Evolutionary conservation across 2,888 invertebrate species (phyloP).

Genomic region (Amphimallon solstitiale): DNA sequence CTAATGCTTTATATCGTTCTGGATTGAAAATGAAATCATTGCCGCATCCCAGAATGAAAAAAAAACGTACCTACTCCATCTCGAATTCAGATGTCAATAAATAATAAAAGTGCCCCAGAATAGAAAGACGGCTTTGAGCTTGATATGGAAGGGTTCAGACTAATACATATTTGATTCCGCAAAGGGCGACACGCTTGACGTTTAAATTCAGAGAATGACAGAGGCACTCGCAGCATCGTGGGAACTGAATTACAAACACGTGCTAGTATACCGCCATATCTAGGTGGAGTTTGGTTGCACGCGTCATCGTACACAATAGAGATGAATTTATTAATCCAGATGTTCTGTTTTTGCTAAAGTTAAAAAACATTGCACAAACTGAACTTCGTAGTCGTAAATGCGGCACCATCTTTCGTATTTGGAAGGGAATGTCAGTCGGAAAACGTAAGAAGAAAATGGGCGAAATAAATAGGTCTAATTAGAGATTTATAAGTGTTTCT

Average conservation of each 20-base stretch:
- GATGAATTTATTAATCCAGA: constrained; percentile 34
- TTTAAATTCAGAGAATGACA: constrained; percentile 43
- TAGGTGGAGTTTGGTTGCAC: constrained; percentile 28
- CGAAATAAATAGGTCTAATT: constrained; percentile 20
- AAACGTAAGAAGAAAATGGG: constrained; percentile 8
- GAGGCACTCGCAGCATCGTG: constrained; percentile 41
- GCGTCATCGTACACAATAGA: constrained; percentile 21
- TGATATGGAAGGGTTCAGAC: constrained; percentile 48
- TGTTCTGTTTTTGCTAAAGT: constrained; percentile 20
- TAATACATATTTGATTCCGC: constrained; percentile 48
- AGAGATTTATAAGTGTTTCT: constrained; percentile 28
- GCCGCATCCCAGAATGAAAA: background rate
- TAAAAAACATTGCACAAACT: constrained; percentile 1
- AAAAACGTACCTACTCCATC: constrained; percentile 20
- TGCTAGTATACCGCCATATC: constrained; percentile 33
- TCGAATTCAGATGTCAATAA: constrained; percentile 52
- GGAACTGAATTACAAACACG: constrained; percentile 44
- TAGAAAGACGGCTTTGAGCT: constrained; percentile 52
- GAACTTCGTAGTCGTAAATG: too few relatives aligned
- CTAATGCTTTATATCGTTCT: background rate
- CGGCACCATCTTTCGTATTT: background rate
- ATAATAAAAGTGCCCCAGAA: constrained; percentile 51
- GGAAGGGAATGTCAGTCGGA: background rate
- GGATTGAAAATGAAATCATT: constrained; percentile 12
- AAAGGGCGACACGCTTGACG: constrained; percentile 47